These are phyloP conservation scores for Melanerpes formicivorus DNA, from an alignment of 2,113 vertebrate species.

Conservation along the genomic window DNA sequence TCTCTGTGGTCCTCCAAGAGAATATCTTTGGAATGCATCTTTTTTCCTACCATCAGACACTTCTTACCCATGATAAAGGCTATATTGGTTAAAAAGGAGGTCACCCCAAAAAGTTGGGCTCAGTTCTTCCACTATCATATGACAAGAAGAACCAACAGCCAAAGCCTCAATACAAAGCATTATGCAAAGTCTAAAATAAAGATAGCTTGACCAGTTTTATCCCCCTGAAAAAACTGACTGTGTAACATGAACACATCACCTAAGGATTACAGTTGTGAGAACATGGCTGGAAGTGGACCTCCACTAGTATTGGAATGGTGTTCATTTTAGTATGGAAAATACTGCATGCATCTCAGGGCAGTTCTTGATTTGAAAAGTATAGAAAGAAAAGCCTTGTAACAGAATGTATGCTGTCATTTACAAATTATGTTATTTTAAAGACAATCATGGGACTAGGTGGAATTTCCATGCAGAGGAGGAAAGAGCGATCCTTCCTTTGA, in stretches of 20 bases:
- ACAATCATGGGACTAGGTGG: not conserved
- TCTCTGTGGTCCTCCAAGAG: not conserved
- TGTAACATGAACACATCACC: not conserved
- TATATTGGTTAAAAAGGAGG: not conserved
- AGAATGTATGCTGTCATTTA: not conserved
- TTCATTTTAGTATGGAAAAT: not conserved
- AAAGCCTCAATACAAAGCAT: not conserved
- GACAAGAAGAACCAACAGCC: not conserved
- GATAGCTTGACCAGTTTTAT: not conserved
- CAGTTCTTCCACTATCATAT: not conserved
- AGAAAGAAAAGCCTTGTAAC: not conserved
- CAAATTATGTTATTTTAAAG: not conserved
- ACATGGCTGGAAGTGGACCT: not conserved
- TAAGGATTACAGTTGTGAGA: not conserved
- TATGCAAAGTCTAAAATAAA: not conserved
- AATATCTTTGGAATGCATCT: not conserved
- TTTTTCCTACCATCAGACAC: not conserved
- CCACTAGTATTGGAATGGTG: too few relatives aligned
- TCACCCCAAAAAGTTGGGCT: not conserved
- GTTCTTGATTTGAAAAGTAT: not conserved
- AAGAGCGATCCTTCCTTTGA: not conserved
- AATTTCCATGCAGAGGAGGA: not conserved
- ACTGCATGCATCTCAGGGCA: accelerated
- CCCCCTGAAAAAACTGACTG: not conserved
- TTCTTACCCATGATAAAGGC: not conserved